A percentile compares a stretch with the other conserved stretches of the same genome.
phyloP scores from a whole-genome alignment of 2,797 vertebrate species.

The Notamacropus eugenii region DNA sequence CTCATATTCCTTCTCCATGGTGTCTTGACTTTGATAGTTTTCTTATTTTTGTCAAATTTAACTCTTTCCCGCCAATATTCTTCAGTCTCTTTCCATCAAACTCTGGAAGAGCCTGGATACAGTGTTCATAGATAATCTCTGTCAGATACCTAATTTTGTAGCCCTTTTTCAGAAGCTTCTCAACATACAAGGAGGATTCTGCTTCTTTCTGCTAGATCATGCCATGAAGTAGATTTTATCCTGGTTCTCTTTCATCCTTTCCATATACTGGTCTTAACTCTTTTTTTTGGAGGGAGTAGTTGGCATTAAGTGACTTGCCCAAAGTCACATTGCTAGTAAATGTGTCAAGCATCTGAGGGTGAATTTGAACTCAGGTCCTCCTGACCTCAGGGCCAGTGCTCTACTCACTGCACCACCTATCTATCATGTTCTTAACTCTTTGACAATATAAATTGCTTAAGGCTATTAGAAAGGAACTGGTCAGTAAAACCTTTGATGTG shows the following conservation, averaged over 20 bases:
- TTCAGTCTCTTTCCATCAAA: slow-evolving; percentile 96
- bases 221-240: slow-evolving; percentile 98
- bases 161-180: slow-evolving; percentile 93
- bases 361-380: too few species aligned
- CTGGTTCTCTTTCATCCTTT: slow-evolving; percentile 97
- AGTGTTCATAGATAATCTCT: slow-evolving; percentile 96
- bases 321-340: too few species aligned
- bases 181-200: slow-evolving; percentile 93
- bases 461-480: slow-evolving; percentile 99
- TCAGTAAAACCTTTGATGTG: slow-evolving; percentile 98
- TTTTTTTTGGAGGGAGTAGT: too few species aligned
- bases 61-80: slow-evolving; percentile 91
- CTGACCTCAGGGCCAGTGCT: too few species aligned
- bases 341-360: too few species aligned
- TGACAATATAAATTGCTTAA: slow-evolving; percentile 65
- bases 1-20: slow-evolving; percentile 90
- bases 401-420: too few species aligned
- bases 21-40: slow-evolving; percentile 92
- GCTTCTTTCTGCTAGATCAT: slow-evolving; percentile 94
- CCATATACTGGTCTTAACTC: slow-evolving; percentile 94
- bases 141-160: slow-evolving; percentile 95
- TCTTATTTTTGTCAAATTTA: slow-evolving; percentile 94
- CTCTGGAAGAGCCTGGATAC: slow-evolving; percentile 94
- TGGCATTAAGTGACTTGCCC: too few species aligned
- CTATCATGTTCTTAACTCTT: slow-evolving; percentile 88